Evolutionary conservation across 2,797 vertebrate genomes (phyloP).

Genomic region (Molossus molossus): DNA sequence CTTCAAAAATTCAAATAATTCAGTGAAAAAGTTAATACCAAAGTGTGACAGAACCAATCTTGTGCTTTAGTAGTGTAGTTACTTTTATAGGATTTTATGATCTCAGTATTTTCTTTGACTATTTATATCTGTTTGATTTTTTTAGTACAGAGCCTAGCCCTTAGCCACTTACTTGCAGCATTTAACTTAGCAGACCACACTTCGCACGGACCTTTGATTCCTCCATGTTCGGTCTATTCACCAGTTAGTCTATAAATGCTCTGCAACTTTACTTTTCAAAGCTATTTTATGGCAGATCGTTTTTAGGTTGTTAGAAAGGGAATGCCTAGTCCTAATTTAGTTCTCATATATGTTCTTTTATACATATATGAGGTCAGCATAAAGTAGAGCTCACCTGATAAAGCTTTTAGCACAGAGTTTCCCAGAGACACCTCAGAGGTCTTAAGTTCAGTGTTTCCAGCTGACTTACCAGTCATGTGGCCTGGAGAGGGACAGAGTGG

Average conservation of each 20-base stretch:
- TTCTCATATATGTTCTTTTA: not conserved
- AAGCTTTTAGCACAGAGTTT: constrained; percentile 7
- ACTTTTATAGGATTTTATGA: not conserved
- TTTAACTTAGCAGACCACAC: not conserved
- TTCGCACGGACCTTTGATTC: not conserved
- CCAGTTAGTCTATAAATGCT: not conserved
- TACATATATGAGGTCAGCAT: not conserved
- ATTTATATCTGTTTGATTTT: not conserved
- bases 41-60: not conserved
- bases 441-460: not conserved
- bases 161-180: not conserved
- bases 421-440: not conserved
- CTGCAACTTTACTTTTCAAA: constrained; percentile 37
- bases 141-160: not conserved
- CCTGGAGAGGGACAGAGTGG: not conserved
- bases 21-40: constrained; percentile 11
- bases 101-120: not conserved
- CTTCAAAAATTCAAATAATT: constrained; percentile 43
- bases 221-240: not conserved
- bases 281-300: not conserved
- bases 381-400: not conserved
- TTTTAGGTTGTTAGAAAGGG: constrained; percentile 12
- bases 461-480: not conserved
- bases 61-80: not conserved
- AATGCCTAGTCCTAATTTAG: not conserved